These are phyloP conservation scores for Hydrolagus colliei DNA, from an alignment of 2,797 vertebrate genomes.

Conservation along the genomic window DNA sequence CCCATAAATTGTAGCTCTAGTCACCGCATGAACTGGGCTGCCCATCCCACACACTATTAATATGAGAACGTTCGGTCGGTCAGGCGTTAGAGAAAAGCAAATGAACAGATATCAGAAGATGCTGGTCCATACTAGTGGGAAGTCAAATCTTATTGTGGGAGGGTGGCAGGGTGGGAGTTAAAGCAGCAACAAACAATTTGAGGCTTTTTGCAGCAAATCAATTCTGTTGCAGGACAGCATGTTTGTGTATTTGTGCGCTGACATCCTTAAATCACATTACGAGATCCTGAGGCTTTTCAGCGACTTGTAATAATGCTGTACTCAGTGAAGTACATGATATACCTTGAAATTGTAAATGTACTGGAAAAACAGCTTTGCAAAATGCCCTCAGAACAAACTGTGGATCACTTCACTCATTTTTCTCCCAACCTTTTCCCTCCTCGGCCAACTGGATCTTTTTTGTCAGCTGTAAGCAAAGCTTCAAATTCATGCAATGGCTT, in stretches of 20 bases:
- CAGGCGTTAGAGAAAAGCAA: too few relatives aligned
- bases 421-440: not conserved
- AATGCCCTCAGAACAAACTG: conserved; percentile 3
- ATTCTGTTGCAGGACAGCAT: not conserved
- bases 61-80: too few relatives aligned
- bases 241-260: not conserved
- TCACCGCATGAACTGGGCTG: too few relatives aligned
- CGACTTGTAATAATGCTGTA: not conserved
- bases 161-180: too few relatives aligned
- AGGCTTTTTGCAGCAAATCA: not conserved
- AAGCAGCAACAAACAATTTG: not conserved
- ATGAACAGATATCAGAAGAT: too few relatives aligned
- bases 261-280: not conserved
- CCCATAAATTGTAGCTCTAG: too few relatives aligned
- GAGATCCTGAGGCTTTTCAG: not conserved
- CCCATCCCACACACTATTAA: too few relatives aligned
- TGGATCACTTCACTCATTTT: not conserved
- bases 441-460: too few relatives aligned
- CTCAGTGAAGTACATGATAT: not conserved
- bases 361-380: not conserved
- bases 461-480: conserved; percentile 8
- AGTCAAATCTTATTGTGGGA: too few relatives aligned
- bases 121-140: too few relatives aligned
- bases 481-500: not conserved
- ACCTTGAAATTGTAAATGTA: conserved; percentile 17